Evolutionary conservation across 1,140 invertebrate species (phyloP).

Genomic region (Drosophila novamexicana): DNA sequence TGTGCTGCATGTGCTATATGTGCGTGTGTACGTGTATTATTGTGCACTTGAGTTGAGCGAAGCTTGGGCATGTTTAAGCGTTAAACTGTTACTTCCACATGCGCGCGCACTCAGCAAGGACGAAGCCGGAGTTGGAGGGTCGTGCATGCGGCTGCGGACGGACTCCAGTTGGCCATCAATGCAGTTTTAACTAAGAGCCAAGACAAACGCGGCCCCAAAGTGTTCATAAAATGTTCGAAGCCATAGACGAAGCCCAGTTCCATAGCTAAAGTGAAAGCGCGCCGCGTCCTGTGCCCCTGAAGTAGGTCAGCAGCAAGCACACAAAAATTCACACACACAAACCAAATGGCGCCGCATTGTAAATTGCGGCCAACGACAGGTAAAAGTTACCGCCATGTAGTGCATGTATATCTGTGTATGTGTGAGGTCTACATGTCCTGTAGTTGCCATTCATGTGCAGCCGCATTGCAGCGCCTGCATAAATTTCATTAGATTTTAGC

Average conservation of each 20-base stretch:
- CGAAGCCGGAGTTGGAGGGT: not conserved
- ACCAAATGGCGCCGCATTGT: constrained; percentile 41
- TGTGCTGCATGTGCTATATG: not conserved
- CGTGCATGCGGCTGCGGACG: constrained; percentile 12
- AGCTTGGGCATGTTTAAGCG: constrained; percentile 79
- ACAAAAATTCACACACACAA: constrained; percentile 25
- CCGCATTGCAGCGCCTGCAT: constrained; percentile 78
- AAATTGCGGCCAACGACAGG: constrained; percentile 55
- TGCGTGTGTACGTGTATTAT: constrained; percentile 2
- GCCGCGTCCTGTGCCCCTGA: constrained; percentile 28
- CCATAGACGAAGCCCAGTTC: constrained; percentile 32
- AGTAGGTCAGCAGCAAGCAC: constrained; percentile 60
- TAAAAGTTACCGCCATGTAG: constrained; percentile 63
- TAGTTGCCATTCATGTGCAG: constrained; percentile 65
- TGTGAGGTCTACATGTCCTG: constrained; percentile 42
- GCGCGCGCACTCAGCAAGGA: constrained; percentile 36
- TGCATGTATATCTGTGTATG: constrained; percentile 5
- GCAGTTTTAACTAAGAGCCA: constrained; percentile 63
- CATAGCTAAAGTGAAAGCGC: constrained; percentile 38
- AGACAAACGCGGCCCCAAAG: constrained; percentile 74
- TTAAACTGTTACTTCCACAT: constrained; percentile 81
- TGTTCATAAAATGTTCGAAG: constrained; percentile 72
- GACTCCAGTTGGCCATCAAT: constrained; percentile 72
- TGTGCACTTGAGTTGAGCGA: constrained; percentile 52
- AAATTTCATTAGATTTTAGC: constrained; percentile 82